Base-by-base conservation (phyloP, 2,113 vertebrate species). In the Cyanistes caeruleus region DNA sequence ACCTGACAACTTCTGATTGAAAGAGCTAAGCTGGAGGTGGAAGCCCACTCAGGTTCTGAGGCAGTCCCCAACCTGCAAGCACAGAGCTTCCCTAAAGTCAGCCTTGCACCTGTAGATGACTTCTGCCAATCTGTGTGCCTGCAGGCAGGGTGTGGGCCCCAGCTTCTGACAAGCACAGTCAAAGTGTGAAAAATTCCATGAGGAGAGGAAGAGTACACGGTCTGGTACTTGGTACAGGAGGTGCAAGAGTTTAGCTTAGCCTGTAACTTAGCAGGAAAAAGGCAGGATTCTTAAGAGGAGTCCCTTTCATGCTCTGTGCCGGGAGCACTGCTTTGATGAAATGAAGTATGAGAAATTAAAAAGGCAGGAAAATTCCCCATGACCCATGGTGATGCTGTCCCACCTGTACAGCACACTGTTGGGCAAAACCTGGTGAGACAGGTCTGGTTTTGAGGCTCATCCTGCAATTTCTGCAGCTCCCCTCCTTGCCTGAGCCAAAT, bases 391-490 rank as follows among this genome's bases (percentile, higher is more conserved):
- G 46, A 21, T 65, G 33, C 27, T 83, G 23, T 87, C 25, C 46
- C 6, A 11, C 41, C 10, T 1, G 1, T 19, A 13, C 19, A 53
- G 24, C 35, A 37, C 17, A 2, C 13, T 18, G 46, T 10, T 10
- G 23, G 52, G 24, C 30, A 41, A 70, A 88, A 15, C 7, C 5
- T 49, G 46, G 23, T 20, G 41, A 72, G 37, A 49, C 21, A 46
- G 20, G 13, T n/a, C 68, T 87, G 53, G 11, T 43, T 88, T 69
- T 65, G 85, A 69, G 67, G 53, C 37, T 80, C n/a, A 65, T 56
- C 18, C 43, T 55, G 39, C 7, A 35, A 15, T 13, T 51, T 25
- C 19, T 33, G 53, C 3, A 4, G 10, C 31, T 91, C 11, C 41
- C 3, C 63, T 60, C 52, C 37, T 39, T 5, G 0, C 20, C 51